A percentile compares a stretch with the other conserved stretches of the same genome.
These are phyloP conservation scores for zebrafish (Danio rerio) DNA, from an alignment of 2,113 vertebrate genomes.

Conservation along the genomic window GRCz12tu NC_133180.1:45549501-45550000, in stretches of 20 bases:
- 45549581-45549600: too few relatives aligned
- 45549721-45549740: not conserved
- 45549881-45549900: not conserved
- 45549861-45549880: slow-evolving; percentile 6
- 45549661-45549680: not conserved
- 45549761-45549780: slow-evolving; percentile 7
- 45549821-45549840: not conserved
- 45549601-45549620: too few relatives aligned
- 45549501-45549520: too few relatives aligned
- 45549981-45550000: not conserved
- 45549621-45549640: not conserved
- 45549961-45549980: slow-evolving; percentile 27
- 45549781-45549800: slow-evolving; percentile 23
- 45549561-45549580: too few relatives aligned
- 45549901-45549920: slow-evolving; percentile 4
- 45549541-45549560: too few relatives aligned
- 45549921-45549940: slow-evolving; percentile 11
- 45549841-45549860: slow-evolving; percentile 3
- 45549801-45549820: slow-evolving; percentile 16
- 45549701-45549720: not conserved
- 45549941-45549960: slow-evolving; percentile 1
- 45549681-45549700: not conserved
- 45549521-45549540: too few relatives aligned
- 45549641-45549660: not conserved
- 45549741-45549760: not conserved